These are phyloP conservation scores for Diadegma fenestrale DNA, from an alignment of 2,888 invertebrate species.

Conservation along the genomic window DNA sequence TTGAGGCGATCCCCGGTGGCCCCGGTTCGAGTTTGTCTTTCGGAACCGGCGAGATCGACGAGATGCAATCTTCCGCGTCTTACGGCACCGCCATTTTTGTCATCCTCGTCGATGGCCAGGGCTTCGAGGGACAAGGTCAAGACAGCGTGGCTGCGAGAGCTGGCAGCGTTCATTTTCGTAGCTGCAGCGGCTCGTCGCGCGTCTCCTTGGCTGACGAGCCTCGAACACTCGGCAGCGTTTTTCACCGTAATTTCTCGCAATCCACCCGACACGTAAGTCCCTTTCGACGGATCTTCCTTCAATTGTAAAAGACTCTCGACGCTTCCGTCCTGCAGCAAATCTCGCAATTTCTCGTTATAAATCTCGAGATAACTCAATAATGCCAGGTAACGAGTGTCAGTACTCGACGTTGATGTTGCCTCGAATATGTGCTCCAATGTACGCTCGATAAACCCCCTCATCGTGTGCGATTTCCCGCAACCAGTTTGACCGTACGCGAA, in stretches of 20 bases:
- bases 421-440: conserved; percentile 96
- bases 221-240: conserved; percentile 91
- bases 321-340: conserved; percentile 88
- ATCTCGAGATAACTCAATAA: conserved; percentile 94
- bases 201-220: conserved; percentile 91
- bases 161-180: conserved; percentile 95
- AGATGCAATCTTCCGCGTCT: conserved; percentile 92
- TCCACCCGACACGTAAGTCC: conserved; percentile 88
- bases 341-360: conserved; percentile 93
- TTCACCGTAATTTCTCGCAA: conserved; percentile 87
- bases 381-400: conserved; percentile 90
- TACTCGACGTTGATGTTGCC: conserved; percentile 90
- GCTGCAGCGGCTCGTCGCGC: conserved; percentile 93
- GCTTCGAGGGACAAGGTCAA: conserved; percentile 95
- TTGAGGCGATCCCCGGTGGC: conserved; percentile 94
- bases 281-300: conserved; percentile 87
- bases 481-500: conserved; percentile 98
- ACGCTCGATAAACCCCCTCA: conserved; percentile 94
- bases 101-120: conserved; percentile 86
- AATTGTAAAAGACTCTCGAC: conserved; percentile 86
- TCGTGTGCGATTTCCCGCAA: conserved; percentile 95
- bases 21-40: conserved; percentile 93
- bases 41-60: conserved; percentile 96
- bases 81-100: conserved; percentile 85
- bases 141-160: conserved; percentile 94